Evolutionary conservation across 2,113 vertebrate genomes (phyloP), one percentile per base, ranked within the genome.

Genomic region (Leucosticte australis): DNA sequence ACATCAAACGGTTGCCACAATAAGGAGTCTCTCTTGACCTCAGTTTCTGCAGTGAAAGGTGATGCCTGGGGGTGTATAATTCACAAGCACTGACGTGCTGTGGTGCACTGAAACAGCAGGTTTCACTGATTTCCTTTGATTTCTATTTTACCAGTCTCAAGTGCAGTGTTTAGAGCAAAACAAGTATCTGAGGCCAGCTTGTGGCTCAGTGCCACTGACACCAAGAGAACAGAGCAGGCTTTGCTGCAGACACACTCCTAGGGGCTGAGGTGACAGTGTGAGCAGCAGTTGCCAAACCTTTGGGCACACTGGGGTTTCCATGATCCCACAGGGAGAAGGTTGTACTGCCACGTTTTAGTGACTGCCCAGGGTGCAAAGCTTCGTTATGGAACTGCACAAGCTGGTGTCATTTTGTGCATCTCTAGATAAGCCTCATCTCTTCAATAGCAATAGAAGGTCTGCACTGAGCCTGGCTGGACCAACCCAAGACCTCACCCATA

Each of bases 71-170:
- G 1, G 42, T 42, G 33, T 23, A 2, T 23, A 35, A 53, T 63
- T 80, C 85, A 57, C 47, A 44, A 39, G 53, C n/a, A 65, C 0
- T 0, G 1, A 39, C 18, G 1, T 2, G 28, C 56, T 0, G 0
- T 6, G n/a, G 17, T 23, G 49, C 44, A 16, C 49, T 8, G 22
- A 37, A 91, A 33, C 24, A 49, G 26, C 33, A 80, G 13, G 26
- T 52, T 90, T 69, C 57, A 49, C 8, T 53, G 27, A 69, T 76
- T 86, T 18, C 49, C 56, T 83, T 77, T 57, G 50, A 71, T 76
- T 92, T 63, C 69, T 39, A 0, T 79, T 84, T 64, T 52, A 8
- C 19, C 0, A 0, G 33, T 60, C 75, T 76, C 28, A 67, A 77
- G 33, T 12, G 37, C 39, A 46, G 60, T 21, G 7, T 65, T 86